A percentile compares a stretch with the other conserved stretches of the same genome.
phyloP scores from a whole-genome alignment of 2,797 vertebrate species.

The Lepilemur ruficaudatus region DNA sequence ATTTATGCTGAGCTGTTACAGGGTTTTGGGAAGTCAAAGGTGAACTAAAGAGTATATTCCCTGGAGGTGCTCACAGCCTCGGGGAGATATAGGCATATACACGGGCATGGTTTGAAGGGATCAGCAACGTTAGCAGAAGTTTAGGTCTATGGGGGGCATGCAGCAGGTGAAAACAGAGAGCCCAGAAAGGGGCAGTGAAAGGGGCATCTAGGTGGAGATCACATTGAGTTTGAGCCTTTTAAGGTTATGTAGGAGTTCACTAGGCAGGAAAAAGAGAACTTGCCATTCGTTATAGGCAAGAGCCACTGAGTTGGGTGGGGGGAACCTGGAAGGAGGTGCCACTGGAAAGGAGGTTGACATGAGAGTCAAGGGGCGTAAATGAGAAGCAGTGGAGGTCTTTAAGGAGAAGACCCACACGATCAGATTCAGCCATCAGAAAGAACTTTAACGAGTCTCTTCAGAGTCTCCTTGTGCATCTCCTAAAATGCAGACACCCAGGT shows the following conservation, averaged over 20 bases:
- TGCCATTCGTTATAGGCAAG: not conserved
- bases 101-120: not conserved
- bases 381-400: not conserved
- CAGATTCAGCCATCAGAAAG: not conserved
- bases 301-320: not conserved
- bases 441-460: not conserved
- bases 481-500: not conserved
- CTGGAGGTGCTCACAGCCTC: not conserved
- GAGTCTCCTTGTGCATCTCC: not conserved
- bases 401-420: not conserved
- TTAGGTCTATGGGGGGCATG: not conserved
- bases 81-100: not conserved
- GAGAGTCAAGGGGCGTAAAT: not conserved
- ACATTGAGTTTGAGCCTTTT: not conserved
- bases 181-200: not conserved
- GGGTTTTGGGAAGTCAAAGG: not conserved
- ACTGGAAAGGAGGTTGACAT: not conserved
- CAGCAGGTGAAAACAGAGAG: not conserved
- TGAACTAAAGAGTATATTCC: not conserved
- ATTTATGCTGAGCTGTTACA: not conserved
- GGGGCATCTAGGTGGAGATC: not conserved
- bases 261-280: not conserved
- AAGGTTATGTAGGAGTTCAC: not conserved
- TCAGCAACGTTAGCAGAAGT: not conserved
- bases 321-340: not conserved